phyloP scores from a whole-genome alignment of 2,797 vertebrate species.

The Sebastes variabilis region DNA sequence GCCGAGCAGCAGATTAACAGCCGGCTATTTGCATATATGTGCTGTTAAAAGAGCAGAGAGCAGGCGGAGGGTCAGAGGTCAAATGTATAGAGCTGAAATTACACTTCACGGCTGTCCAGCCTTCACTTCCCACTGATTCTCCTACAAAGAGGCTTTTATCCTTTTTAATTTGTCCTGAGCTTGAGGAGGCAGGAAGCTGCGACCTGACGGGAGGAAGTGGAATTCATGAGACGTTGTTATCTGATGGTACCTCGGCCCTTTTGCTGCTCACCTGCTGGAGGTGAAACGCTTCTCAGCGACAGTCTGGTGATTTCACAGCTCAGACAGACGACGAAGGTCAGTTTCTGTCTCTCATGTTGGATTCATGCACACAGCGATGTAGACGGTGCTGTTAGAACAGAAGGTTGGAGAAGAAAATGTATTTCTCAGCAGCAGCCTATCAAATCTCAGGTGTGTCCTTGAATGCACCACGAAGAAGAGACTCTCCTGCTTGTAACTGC shows the following conservation, averaged over 20 bases:
- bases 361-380: not conserved
- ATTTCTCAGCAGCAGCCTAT: not conserved
- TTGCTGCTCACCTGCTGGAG: conserved; percentile 12
- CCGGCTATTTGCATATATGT: conserved; percentile 45
- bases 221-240: conserved; percentile 31
- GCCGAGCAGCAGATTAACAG: conserved; percentile 58
- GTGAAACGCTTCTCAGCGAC: not conserved
- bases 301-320: not conserved
- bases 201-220: conserved; percentile 28
- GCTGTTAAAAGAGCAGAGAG: conserved; percentile 34
- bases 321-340: not conserved
- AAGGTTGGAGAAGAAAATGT: not conserved
- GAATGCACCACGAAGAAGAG: conserved; percentile 24
- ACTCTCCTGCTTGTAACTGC: not conserved
- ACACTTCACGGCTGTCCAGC: conserved; percentile 20
- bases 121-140: not conserved
- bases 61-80: conserved; percentile 42
- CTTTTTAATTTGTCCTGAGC: conserved; percentile 25
- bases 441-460: conserved; percentile 28
- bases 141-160: conserved; percentile 17
- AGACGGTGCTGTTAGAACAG: not conserved
- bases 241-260: conserved; percentile 26
- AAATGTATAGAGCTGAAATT: conserved; percentile 42
- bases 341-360: not conserved
- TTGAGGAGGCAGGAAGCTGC: conserved; percentile 2